Base-by-base conservation (phyloP, 1,140 invertebrate genomes). In the Polyergus mexicanus region DNA sequence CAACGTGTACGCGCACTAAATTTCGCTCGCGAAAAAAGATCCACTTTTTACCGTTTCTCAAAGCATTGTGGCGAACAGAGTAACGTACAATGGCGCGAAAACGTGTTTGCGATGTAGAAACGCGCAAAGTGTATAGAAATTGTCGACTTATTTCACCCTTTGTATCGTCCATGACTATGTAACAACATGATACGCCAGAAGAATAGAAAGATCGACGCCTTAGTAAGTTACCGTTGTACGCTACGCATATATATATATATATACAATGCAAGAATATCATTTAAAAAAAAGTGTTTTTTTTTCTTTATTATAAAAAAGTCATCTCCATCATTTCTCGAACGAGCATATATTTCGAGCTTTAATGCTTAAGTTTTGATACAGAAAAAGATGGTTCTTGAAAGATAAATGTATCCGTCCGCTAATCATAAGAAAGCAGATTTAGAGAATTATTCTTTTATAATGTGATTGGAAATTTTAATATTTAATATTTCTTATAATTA, bases 401-500 rank as follows among this genome's bases (percentile, higher is more conserved):
- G 16, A 51, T 51, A 51, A 51, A 51, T 3, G 16, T 16, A 51
- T 51, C 47, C 13, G 0, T 11, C 6, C 3, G 13, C 47, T 51
- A 16, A 5, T 16, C 2, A 47, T 47, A 51, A 51, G 3, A 51
- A 51, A 51, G 3, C 0, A 51, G 47, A 51, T 4, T 13, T 51
- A 2, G 13, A 2, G 13, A 51, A 51, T 51, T 51, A 51, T 13
- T 51, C 4, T 51, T 5, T 51, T 51, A 51, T 51, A 51, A 51
- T 51, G 13, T 51, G 47, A 51, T 16, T 51, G 3, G 4, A 80
- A 74, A 80, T 3, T 11, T 11, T 44, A 44, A 8, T 44, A 44
- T 78, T 85, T 88, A 65, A 56, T 71, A 62, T 69, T 85, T 60
- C 83, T 75, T 84, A 62, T 89, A 93, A 93, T 92, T 93, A 92